Evolutionary conservation across 2,113 vertebrate genomes (phyloP).

Genomic region (Ammodytes marinus): DNA sequence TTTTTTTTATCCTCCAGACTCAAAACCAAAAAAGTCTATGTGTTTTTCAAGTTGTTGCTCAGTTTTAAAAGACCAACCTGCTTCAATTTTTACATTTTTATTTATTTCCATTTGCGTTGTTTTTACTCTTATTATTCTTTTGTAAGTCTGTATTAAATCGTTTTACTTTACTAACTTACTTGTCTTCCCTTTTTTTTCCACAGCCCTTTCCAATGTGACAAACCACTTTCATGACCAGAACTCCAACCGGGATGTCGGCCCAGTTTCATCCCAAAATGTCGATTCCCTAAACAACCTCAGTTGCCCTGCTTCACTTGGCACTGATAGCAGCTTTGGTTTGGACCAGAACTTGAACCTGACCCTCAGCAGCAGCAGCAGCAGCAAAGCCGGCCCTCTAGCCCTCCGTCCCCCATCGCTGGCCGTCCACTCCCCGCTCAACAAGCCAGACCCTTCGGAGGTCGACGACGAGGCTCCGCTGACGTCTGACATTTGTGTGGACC

Average conservation of each 20-base stretch:
- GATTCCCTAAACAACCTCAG: constrained; percentile 72
- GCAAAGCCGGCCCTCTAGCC: constrained; percentile 31
- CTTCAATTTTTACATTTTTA: not conserved
- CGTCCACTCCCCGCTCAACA: constrained; percentile 73
- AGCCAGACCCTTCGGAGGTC: constrained; percentile 75
- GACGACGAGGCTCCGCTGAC: constrained; percentile 74
- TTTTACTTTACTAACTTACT: not conserved
- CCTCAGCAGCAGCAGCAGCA: constrained; percentile 30
- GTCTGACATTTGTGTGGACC: constrained; percentile 60
- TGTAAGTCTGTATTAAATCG: not conserved
- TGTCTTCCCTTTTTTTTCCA: not conserved
- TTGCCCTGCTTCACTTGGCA: constrained; percentile 3
- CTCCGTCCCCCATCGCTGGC: constrained; percentile 70
- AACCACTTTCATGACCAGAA: constrained; percentile 66
- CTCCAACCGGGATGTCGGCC: constrained; percentile 61
- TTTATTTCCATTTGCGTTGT: not conserved
- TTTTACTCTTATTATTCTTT: not conserved
- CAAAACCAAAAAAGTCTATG: not conserved
- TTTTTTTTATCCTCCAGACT: not conserved
- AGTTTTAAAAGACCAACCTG: not conserved
- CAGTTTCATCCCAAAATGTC: constrained; percentile 34
- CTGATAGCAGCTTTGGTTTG: constrained; percentile 50
- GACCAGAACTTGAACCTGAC: constrained; percentile 81
- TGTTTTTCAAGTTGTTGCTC: not conserved
- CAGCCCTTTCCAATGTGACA: constrained; percentile 77